phyloP scores from a whole-genome alignment of 2,888 invertebrate genomes.

The Perizoma affinitatum region DNA sequence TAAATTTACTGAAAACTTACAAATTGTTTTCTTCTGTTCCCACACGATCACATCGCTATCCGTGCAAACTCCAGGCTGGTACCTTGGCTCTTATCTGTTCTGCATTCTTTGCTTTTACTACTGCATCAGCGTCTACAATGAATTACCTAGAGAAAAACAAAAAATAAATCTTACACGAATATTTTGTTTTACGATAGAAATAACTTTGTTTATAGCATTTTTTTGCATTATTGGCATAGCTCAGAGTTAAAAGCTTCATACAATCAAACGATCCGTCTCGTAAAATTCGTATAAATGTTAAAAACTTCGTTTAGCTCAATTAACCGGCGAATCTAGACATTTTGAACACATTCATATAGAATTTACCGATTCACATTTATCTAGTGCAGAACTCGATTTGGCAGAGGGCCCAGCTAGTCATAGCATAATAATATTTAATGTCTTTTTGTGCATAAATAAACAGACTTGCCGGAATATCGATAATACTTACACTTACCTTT shows the following conservation, averaged over 20 bases:
- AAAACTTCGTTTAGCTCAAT: conserved; percentile 49
- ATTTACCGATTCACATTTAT: conserved; percentile 53
- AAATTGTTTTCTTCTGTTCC: no score
- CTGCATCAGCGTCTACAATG: conserved; percentile 24
- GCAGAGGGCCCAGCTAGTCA: conserved; percentile 62
- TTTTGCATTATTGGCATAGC: conserved; percentile 45
- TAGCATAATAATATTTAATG: conserved; percentile 63
- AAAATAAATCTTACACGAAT: conserved; percentile 27
- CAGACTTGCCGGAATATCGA: conserved; percentile 29
- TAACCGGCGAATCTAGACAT: conserved; percentile 50
- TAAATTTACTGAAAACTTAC: no score
- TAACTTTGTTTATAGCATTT: conserved; percentile 38
- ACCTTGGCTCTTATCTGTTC: background rate
- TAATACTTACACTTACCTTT: conserved; percentile 31
- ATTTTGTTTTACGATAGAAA: conserved; percentile 27
- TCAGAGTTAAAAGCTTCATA: conserved; percentile 44
- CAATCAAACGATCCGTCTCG: conserved; percentile 43
- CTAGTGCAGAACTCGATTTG: conserved; percentile 65
- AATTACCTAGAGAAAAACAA: conserved; percentile 22
- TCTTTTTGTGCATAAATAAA: conserved; percentile 56
- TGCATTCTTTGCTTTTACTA: conserved; percentile 19
- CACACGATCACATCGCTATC: background rate
- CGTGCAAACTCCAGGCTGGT: background rate
- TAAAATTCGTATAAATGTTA: conserved; percentile 48
- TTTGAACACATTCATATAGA: conserved; percentile 59